Evolutionary conservation across 2,797 vertebrate species (phyloP), one percentile per base, ranked within the genome.

Genomic region (Danio tinwini): DNA sequence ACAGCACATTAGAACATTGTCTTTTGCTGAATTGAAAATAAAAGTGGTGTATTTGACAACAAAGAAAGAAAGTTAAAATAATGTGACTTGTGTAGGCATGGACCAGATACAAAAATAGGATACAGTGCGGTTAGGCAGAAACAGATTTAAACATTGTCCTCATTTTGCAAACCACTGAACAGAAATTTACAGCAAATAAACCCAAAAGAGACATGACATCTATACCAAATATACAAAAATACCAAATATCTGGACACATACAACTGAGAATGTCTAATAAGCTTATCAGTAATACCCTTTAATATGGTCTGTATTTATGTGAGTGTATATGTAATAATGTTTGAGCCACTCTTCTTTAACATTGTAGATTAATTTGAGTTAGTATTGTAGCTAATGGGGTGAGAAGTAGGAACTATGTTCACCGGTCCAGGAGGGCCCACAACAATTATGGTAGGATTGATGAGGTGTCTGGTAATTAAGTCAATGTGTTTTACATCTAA

Each of bases 1-100:
- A 65, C 39, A 55, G 50, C 74, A 64, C 53, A 64, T 64, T 64
- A 10, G 49, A 76, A 29, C 12, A 52, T 65, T 65, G 55, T 45
- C 13, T n/a, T 9, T 11, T 53, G 19, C 14, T 37, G 44, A 65
- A 55, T 42, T 16, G 9, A n/a, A 13, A 53, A 76, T 65, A 50
- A 76, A 55, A 65, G 62, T 17, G 6, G 19, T 6, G 45, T 65
- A 37, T 14, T 10, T 70, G 14, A 52, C 8, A 69, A 14, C 47
- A 40, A 49, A 1, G 29, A 21, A 52, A 29, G 1, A 65, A n/a
- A 7, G 29, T 10, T 6, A 6, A 8, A 7, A 21, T 29, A 29
- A 4, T 64, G 6, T 55, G 37, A n/a, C n/a, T 71, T 53, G 1
- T 55, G 6, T 40, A 9, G 10, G 52, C 7, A 39, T 52, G 37